Base-by-base conservation (phyloP, 1,140 invertebrate species). In the Chrysopa pallens region DNA sequence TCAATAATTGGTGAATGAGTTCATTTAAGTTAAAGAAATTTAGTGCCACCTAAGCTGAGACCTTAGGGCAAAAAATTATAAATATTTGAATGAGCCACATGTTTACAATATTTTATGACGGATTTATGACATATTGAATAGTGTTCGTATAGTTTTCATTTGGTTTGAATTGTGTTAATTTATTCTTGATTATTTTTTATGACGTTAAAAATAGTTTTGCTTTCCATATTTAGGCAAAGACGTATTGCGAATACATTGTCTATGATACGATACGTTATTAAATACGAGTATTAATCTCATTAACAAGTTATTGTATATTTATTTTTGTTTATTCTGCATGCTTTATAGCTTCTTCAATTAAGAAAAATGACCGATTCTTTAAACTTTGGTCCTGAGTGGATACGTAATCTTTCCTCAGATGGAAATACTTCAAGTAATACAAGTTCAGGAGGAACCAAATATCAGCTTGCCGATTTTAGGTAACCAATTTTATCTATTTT, bases 341-440 rank as follows among this genome's bases (percentile, higher is more conserved):
- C 17, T 2, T 3, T 23, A 23, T 23, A 23, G 17, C 17, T 23
- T 23, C 17, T 23, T 11, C 31, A 33, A 12, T 12, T 33, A 4
- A 33, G 8, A 54, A 63, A 57, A 56, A 76, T 76, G 74, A 76
- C 73, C 50, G 74, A 79, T 63, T 76, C 74, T 43, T 72, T 78
- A 70, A 78, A 78, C 66, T 79, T 79, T 65, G 76, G 76, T 61
- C 76, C 76, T 52, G 76, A 77, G 61, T 79, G 76, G 76, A 68
- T 78, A 54, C 72, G 76, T 50, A 78, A 77, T 57, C 62, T 76
- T 56, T 73, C 73, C 44, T 56, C 55, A 35, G 64, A 66, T 50
- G 66, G 67, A 40, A 60, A 56, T 43, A 59, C 58, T 38, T 62
- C 56, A 47, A 48, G 55, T 46, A 39, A 46, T 48, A 52, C 52